Percentiles rank a stretch among this genome's conserved stretches.
Conservation (phyloP, 2,888 invertebrate genomes). For the Synergus japonicus region DNA sequence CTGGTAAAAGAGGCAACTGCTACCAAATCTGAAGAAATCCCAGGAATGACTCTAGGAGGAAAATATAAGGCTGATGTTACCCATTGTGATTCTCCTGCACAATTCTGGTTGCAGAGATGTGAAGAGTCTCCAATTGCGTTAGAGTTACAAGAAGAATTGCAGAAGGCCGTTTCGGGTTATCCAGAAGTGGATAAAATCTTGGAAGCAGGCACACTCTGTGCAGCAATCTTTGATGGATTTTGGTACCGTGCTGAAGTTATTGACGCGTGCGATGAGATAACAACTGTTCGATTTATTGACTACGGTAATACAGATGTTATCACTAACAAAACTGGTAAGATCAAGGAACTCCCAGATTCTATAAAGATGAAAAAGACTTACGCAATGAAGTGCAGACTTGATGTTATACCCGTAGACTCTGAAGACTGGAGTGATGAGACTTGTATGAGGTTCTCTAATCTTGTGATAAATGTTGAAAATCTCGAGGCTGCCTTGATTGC, state of each 20-base stretch:
- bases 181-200: slow-evolving; percentile 79
- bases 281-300: slow-evolving; percentile 87
- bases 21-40: slow-evolving; percentile 70
- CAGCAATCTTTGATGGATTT: slow-evolving; percentile 90
- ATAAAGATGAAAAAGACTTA: slow-evolving; percentile 80
- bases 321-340: slow-evolving; percentile 80
- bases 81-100: slow-evolving; percentile 87
- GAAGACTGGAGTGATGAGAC: slow-evolving; percentile 80
- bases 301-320: slow-evolving; percentile 89
- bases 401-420: slow-evolving; percentile 84
- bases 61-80: slow-evolving; percentile 80
- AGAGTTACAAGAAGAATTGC: slow-evolving; percentile 83
- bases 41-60: slow-evolving; percentile 60
- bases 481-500: slow-evolving; percentile 68
- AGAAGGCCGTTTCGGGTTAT: slow-evolving; percentile 79
- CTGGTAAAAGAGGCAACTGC: slow-evolving; percentile 44
- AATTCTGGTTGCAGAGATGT: slow-evolving; percentile 86
- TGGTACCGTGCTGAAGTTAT: slow-evolving; percentile 97
- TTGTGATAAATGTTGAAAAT: slow-evolving; percentile 48
- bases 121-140: slow-evolving; percentile 81
- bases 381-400: slow-evolving; percentile 83
- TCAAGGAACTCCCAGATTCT: slow-evolving; percentile 82
- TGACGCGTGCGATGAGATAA: slow-evolving; percentile 87
- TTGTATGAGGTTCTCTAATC: slow-evolving; percentile 79
- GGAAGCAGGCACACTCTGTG: slow-evolving; percentile 83